Evolutionary conservation across 2,888 invertebrate genomes (phyloP), one percentile per base, ranked within the genome.

Genomic region (Lycocerus yunnanus): DNA sequence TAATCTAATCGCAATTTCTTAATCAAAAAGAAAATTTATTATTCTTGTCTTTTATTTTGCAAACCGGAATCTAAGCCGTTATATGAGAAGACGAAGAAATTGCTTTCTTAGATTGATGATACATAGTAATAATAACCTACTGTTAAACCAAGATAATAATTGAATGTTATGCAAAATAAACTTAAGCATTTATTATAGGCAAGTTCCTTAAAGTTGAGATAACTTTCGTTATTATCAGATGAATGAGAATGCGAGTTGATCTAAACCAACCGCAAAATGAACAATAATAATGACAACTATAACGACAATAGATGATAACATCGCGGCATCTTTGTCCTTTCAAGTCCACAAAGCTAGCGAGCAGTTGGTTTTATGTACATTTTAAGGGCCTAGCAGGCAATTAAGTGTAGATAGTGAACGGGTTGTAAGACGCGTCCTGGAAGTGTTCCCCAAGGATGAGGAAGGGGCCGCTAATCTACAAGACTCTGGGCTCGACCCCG

Each of bases 401-500:
- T 81, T 81, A 81, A 78, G 80, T 71, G 80, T 66, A 81, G 80
- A 81, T 79, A 81, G 80, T 80, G 81, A 78, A 74, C 78, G 76
- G 80, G 82, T 81, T 82, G 82, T 85, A 86, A 85, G 85, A 85
- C 84, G 85, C 81, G 82, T 81, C 82, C 81, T 82, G 83, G 80
- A 85, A 85, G 84, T 84, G 85, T 84, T 85, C 85, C 85, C 85
- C 80, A 84, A 84, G 82, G 83, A 80, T 81, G 80, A 77, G 78
- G 82, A 79, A 83, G 83, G 79, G 78, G 78, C 76, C 83, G 79
- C 82, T 84, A 84, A 84, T 84, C 84, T 84, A 80, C 84, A 84
- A 84, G 84, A 84, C 84, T 84, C 84, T 80, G 80, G 83, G 80
- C 82, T 78, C 81, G 80, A 80, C 77, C 82, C 79, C 82, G 80